A percentile compares a stretch with the other conserved stretches of the same genome.
Conservation (phyloP, 2,797 vertebrate species). For the Meriones psammophilus region DNA sequence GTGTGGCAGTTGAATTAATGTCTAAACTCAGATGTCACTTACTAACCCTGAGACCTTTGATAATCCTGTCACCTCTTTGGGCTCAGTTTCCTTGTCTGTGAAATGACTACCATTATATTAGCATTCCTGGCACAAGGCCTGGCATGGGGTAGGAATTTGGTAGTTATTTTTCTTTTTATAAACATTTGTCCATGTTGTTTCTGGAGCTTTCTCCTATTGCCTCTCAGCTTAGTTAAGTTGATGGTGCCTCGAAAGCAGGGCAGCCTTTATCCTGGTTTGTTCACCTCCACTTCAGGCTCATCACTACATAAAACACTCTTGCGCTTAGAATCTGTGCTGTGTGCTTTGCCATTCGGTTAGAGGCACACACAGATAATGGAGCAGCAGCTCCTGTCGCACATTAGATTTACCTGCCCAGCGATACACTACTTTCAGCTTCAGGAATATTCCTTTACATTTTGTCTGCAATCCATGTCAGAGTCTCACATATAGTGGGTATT, state of each 20-base stretch:
- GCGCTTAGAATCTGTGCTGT: neutral
- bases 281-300: neutral
- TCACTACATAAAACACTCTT: neutral
- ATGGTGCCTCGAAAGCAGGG: neutral
- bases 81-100: constrained; percentile 24
- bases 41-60: constrained; percentile 9
- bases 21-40: neutral
- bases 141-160: constrained; percentile 4
- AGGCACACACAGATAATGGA: neutral
- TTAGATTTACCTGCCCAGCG: neutral
- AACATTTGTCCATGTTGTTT: constrained; percentile 46
- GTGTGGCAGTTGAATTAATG: neutral
- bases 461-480: neutral
- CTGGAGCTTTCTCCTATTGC: constrained; percentile 35
- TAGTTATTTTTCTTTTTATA: constrained; percentile 52
- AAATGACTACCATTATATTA: constrained; percentile 35
- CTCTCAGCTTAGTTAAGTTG: neutral
- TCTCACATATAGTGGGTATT: neutral
- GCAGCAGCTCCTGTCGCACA: neutral
- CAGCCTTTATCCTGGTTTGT: neutral
- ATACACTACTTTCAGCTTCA: neutral
- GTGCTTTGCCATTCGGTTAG: constrained; percentile 5
- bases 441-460: constrained; percentile 54
- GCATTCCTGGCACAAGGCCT: neutral
- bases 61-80: constrained; percentile 1